Evolutionary conservation across 2,888 invertebrate species (phyloP), one percentile per base, ranked within the genome.

Genomic region (Cryptosula pallasiana): DNA sequence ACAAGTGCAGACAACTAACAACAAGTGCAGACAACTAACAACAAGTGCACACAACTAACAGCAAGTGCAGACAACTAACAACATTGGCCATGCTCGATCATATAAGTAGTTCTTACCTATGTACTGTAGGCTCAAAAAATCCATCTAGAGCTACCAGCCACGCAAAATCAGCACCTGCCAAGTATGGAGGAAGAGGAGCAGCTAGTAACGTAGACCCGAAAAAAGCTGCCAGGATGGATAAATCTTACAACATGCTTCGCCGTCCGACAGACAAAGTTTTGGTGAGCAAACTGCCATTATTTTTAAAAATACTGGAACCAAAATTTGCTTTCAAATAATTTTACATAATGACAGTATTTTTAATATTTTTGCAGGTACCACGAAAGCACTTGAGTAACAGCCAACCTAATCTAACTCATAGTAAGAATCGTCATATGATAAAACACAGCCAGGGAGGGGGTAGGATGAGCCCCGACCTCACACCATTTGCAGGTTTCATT

Each of bases 61-160:
- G n/a, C n/a, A n/a, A n/a, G n/a, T n/a, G n/a, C n/a, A n/a, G n/a
- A n/a, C n/a, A n/a, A n/a, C n/a, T n/a, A n/a, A n/a, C n/a, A n/a
- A n/a, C n/a, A n/a, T n/a, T n/a, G n/a, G n/a, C n/a, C n/a, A n/a
- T n/a, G n/a, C n/a, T n/a, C n/a, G n/a, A n/a, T n/a, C n/a, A n/a
- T n/a, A n/a, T n/a, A n/a, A n/a, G n/a, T n/a, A n/a, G n/a, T n/a
- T n/a, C n/a, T n/a, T n/a, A n/a, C n/a, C n/a, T n/a, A n/a, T n/a
- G n/a, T 45, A 45, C 57, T 57, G 5, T n/a, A 63, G 63, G 63
- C 32, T 63, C 63, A 32, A 63, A 63, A 32, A 63, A 63, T 63
- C 63, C 63, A 32, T 63, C 63, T 32, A 20, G 63, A 13, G 32
- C 63, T 13, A 34, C 63, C 5, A 63, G 63, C 32, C 63, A 63